Base-by-base conservation (phyloP, 2,888 invertebrate genomes). In the Pachymerium ferrugineum region DNA sequence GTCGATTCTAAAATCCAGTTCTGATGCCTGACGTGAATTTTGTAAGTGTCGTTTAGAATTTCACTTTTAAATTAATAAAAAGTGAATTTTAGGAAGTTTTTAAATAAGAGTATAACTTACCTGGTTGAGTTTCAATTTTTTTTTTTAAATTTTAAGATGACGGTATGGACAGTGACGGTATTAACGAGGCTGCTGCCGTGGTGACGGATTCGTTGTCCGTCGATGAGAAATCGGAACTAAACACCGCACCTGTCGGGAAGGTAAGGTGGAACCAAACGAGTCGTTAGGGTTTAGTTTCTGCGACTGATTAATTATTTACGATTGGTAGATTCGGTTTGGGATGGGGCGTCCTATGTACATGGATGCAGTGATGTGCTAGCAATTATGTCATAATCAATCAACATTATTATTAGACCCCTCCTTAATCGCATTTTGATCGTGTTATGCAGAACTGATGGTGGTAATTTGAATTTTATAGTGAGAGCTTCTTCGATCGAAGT, bases 341-440 rank as follows among this genome's bases (percentile, higher is more conserved):
- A 62, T 62, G n/a, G n/a, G n/a, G n/a, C n/a, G n/a, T n/a, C n/a
- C n/a, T n/a, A n/a, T n/a, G n/a, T n/a, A n/a, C n/a, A 25, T 28
- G 62, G 25, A 62, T 25, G 19, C 22, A 54, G 8, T 54, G 22
- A 54, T 22, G 22, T 54, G 54, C 19, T 54, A n/a, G 28, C 28
- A 62, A 62, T 62, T 62, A 62, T 62, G 62, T 14, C 62, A 62
- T 25, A 62, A 62, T 62, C 62, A 62, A 62, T 62, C 62, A 62
- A 62, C 28, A 62, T 62, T 62, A 62, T 62, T 62, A 62, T 62
- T 62, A 62, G 62, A 62, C 62, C 62, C 62, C 62, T 62, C 62
- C 62, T 62, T 62, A 62, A 62, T 62, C 62, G 62, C 62, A 4
- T 62, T 62, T 62, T 62, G 28, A 62, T 62, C 62, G 28, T 62